Base-by-base conservation (phyloP, 2,113 vertebrate genomes). In the Rynchops niger region DNA sequence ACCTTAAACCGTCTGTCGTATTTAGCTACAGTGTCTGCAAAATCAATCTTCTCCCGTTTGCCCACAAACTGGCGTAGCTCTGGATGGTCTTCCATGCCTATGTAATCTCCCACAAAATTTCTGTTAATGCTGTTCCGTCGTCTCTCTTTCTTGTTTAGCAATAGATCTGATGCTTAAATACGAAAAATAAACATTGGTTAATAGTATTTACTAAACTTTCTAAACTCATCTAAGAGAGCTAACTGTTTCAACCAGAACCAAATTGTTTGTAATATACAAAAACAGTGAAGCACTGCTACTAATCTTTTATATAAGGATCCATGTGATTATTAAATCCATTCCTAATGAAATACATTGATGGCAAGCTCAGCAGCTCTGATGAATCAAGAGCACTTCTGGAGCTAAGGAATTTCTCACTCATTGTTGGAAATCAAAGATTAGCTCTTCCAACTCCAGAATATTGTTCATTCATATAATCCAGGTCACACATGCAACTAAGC, bases 51-150 rank as follows among this genome's bases (percentile, higher is more conserved):
- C 94, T 99, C 99, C 62, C 99, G 98, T 89, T 99, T 99, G 95
- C 96, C 99, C 91, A 99, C 97, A 40, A 99, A 99, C 97, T 99
- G 99, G 10, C 99, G 98, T 2, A 99, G 98, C 82, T 99, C 99
- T 0, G 99, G 99, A 62, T 98, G 98, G 78, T 99, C 99, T 4
- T 99, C 99, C 99, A 99, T 99, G 32, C 99, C 99, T 26, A 99
- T 98, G 93, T 99, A 99, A 97, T 99, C 99, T 3, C 99, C 99
- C 7, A 99, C 98, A 88, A 99, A 99, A 97, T 99, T 99, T 92
- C 99, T 98, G 97, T 99, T 99, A 79, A 99, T 98, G 97, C 99
- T 99, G 98, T 99, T 99, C 77, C 99, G 98, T 92, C 99, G 98
- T 45, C 99, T 98, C 95, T 99, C 99, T 78, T 99, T 99, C 94